A percentile compares a stretch with the other conserved stretches of the same genome.
phyloP scores from a whole-genome alignment of 1,140 invertebrate species.

The Zaprionus ghesquierei region DNA sequence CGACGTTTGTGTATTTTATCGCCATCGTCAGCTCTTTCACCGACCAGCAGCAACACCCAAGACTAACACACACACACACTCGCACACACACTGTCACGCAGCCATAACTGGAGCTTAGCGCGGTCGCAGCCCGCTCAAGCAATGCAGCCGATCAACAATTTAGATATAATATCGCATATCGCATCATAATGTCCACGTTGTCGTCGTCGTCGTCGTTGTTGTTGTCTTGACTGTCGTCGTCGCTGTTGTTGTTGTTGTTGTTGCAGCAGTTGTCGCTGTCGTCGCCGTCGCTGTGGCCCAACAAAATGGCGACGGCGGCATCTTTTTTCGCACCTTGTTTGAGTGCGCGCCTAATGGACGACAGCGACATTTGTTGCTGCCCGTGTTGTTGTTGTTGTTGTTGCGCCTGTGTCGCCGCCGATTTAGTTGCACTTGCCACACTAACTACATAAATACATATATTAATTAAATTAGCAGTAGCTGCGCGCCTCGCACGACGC shows the following conservation, averaged over 20 bases:
- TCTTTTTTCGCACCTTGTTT: conserved; percentile 81
- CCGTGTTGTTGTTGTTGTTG: conserved; percentile 32
- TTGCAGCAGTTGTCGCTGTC: neutral
- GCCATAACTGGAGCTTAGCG: conserved; percentile 72
- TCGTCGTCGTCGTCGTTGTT: neutral
- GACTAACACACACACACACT: neutral
- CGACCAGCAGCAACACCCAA: conserved; percentile 48
- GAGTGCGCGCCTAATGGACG: conserved; percentile 77
- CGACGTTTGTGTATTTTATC: conserved; percentile 65
- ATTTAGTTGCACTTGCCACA: neutral
- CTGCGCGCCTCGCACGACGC: neutral
- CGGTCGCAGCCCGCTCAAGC: conserved; percentile 26
- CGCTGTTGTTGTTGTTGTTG: conserved; percentile 18
- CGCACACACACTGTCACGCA: neutral
- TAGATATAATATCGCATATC: conserved; percentile 81
- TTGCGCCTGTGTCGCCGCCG: conserved; percentile 1
- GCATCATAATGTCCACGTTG: conserved; percentile 74
- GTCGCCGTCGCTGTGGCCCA: neutral
- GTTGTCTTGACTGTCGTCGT: neutral
- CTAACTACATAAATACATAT: neutral
- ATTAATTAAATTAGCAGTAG: neutral
- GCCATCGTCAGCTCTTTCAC: conserved; percentile 68
- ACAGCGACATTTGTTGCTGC: conserved; percentile 70
- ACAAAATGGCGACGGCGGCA: conserved; percentile 66
- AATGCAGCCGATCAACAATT: conserved; percentile 79